Conservation (phyloP, 2,888 invertebrate species). For the Crepidodera aurea region DNA sequence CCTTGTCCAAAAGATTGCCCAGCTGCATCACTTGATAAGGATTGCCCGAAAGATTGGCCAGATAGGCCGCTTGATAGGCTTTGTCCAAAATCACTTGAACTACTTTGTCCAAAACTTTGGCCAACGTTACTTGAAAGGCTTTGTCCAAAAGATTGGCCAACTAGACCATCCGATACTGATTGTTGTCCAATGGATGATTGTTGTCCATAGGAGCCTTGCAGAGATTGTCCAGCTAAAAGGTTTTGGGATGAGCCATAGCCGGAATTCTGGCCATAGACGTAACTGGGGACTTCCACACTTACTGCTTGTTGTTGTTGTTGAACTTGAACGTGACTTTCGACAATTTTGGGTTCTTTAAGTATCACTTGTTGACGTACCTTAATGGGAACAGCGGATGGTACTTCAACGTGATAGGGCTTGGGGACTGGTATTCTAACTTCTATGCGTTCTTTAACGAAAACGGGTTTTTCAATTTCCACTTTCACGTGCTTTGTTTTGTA, state of each 20-base stretch:
- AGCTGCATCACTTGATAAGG: not conserved
- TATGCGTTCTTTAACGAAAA: constrained; percentile 48
- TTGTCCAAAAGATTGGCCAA: too few species aligned
- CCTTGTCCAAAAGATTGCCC: not conserved
- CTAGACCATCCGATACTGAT: too few species aligned
- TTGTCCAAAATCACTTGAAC: not conserved
- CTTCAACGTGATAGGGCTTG: constrained; percentile 45
- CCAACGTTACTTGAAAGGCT: too few species aligned
- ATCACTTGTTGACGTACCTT: constrained; percentile 46
- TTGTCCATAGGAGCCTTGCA: not conserved
- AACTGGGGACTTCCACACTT: not conserved
- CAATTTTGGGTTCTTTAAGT: constrained; percentile 30
- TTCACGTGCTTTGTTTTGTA: constrained; percentile 45
- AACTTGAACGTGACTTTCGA: not conserved
- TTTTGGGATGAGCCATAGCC: not conserved
- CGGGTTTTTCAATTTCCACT: constrained; percentile 49
- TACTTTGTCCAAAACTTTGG: too few species aligned
- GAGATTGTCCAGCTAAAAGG: not conserved
- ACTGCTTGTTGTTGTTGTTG: not conserved
- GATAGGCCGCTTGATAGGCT: not conserved
- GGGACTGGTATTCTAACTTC: constrained; percentile 47
- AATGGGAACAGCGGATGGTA: constrained; percentile 47
- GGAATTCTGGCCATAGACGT: not conserved
- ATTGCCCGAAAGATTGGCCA: too few species aligned
- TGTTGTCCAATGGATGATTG: too few species aligned